These are phyloP conservation scores for Mixornis gularis DNA, from an alignment of 2,113 vertebrate genomes.

Conservation along the genomic window DNA sequence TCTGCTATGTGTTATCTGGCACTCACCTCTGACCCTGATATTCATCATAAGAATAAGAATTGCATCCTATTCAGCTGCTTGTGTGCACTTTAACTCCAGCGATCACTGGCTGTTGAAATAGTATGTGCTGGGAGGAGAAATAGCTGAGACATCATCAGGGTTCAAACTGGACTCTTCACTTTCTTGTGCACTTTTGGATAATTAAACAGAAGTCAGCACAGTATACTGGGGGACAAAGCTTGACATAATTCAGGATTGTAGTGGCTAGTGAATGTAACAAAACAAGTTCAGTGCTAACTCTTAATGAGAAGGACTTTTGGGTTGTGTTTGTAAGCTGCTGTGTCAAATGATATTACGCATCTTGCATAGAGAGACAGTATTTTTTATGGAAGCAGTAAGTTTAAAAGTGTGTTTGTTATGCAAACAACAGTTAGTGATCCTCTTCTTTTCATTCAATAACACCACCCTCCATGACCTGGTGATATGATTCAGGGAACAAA, in stretches of 20 bases:
- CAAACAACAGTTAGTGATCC: neutral
- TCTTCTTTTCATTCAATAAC: neutral
- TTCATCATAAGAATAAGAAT: slow-evolving; percentile 57
- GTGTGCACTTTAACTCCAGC: slow-evolving; percentile 30
- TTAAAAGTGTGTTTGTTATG: neutral
- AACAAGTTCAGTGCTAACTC: neutral
- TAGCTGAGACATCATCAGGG: neutral
- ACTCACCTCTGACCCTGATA: slow-evolving; percentile 51
- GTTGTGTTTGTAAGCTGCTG: neutral
- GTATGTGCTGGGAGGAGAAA: slow-evolving; percentile 19
- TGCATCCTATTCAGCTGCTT: slow-evolving; percentile 39
- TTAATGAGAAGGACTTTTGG: neutral
- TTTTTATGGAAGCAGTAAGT: neutral
- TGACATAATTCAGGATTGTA: neutral
- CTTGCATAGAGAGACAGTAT: neutral
- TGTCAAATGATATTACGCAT: neutral
- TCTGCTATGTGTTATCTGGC: slow-evolving; percentile 55
- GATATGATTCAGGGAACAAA: neutral
- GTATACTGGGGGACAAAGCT: neutral
- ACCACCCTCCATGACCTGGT: neutral
- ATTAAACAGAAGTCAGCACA: neutral
- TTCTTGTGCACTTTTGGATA: neutral
- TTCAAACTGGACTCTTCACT: neutral
- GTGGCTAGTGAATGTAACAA: neutral
- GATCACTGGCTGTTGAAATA: slow-evolving; percentile 17